Base-by-base conservation (phyloP, 37 sponge, comb jelly and placozoan genomes). In the Dysidea cf. avara region DNA sequence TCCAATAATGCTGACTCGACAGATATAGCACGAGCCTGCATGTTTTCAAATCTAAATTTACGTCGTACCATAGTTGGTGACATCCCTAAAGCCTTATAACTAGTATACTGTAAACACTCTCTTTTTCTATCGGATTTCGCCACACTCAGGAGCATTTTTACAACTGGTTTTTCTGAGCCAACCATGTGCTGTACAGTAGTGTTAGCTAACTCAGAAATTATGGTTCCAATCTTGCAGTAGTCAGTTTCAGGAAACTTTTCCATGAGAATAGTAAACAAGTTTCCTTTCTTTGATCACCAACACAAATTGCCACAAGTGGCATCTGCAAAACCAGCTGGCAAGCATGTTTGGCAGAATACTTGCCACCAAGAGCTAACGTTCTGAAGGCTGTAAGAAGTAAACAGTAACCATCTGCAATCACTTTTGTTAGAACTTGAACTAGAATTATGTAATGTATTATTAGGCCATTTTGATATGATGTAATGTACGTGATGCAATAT, bases 51-150 rank as follows among this genome's bases (percentile, higher is more conserved):
- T n/a, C n/a, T n/a, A n/a, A n/a, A n/a, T n/a, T n/a, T n/a, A n/a
- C n/a, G n/a, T n/a, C 68, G 48, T 24, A 51, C 68, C 11, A 26
- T 29, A 43, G 68, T 43, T 46, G 68, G 50, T 49, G 68, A 28
- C 9, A 67, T 18, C 6, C 74, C 74, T 3, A 47, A 35, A 28
- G 47, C 74, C 31, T 59, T 73, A 31, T 33, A 32, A 29, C 57
- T 28, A 40, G 61, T 49, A 58, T 73, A 73, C 2, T 31, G 39
- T 39, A 73, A 5, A 25, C 3, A 25, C 24, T 73, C 74, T 37
- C 74, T 31, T 53, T 70, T 61, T 35, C 61, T 57, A 59, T 73
- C 74, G 54, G 36, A 55, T 14, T 52, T 34, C 20, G 71, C 20
- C 20, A 53, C 36, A 29, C 20, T 26, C 54, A 71, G 29, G 32